A percentile compares a stretch with the other conserved stretches of the same genome.
Evolutionary conservation across 1,140 invertebrate species (phyloP).

Genomic region (Zaprionus gabonicus): DNA sequence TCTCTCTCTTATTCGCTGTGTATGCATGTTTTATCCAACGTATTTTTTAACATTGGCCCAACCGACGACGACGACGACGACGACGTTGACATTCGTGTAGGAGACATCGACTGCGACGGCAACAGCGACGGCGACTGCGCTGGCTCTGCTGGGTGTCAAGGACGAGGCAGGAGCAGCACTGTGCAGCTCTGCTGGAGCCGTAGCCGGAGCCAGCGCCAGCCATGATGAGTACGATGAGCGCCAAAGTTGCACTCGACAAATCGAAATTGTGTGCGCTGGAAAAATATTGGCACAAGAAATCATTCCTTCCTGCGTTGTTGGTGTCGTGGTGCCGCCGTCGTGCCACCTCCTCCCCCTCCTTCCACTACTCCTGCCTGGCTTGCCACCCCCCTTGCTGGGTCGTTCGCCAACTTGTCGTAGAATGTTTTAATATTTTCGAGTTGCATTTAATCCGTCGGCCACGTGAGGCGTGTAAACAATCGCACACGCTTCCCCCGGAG

Average conservation of each 20-base stretch:
- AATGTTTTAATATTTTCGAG: conserved; percentile 83
- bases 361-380: background rate
- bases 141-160: conserved; percentile 68
- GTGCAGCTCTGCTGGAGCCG: conserved; percentile 54
- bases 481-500: conserved; percentile 53
- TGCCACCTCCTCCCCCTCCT: conserved; percentile 3
- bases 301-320: conserved; percentile 84
- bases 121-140: conserved; percentile 38
- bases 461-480: conserved; percentile 79
- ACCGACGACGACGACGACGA: conserved; percentile 12
- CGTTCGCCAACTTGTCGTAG: conserved; percentile 78
- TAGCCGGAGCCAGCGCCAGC: conserved; percentile 59
- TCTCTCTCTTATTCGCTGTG: conserved; percentile 6
- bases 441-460: conserved; percentile 78
- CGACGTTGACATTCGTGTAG: conserved; percentile 77
- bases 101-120: conserved; percentile 64
- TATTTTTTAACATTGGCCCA: conserved; percentile 49
- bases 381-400: conserved; percentile 10
- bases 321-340: conserved; percentile 52
- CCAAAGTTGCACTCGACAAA: conserved; percentile 84
- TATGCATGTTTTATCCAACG: conserved; percentile 55
- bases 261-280: conserved; percentile 84
- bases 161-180: conserved; percentile 66
- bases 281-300: conserved; percentile 85
- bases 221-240: conserved; percentile 82